Evolutionary conservation across 2,888 invertebrate genomes (phyloP), one percentile per base, ranked within the genome.

Genomic region (Gisinianus flammeolus): DNA sequence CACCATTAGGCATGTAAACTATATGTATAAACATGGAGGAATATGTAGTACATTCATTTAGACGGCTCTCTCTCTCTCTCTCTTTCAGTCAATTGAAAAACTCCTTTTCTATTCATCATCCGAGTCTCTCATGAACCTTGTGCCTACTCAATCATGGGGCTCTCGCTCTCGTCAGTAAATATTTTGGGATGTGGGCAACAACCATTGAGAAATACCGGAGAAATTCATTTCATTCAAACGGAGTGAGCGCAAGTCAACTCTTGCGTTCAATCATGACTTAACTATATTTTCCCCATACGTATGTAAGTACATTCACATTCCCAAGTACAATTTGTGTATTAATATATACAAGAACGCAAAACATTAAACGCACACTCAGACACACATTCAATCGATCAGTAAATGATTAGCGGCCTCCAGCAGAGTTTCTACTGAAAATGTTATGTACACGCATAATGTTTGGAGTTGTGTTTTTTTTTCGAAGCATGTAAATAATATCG

Each of bases 91-190:
- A 62, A 62, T 62, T 62, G 62, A 24, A n/a, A n/a, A 54, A 19
- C 62, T 62, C n/a, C 67, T 69, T 35, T 52, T 66, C 66, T 66
- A 66, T 66, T 66, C 66, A 66, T 30, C 66, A 66, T 66, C 31
- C 66, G 16, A 30, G 66, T 30, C 66, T 66, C 28, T n/a, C n/a
- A n/a, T n/a, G 66, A 66, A 66, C 66, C 66, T 66, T 31, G 31
- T n/a, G 12, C n/a, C n/a, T 66, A 66, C 28, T 66, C 33, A 66
- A 66, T 66, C 31, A 66, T 30, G 19, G 19, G 31, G 62, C 22
- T n/a, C 22, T 12, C 58, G 5, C 5, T 6, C 8, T 12, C 8
- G 8, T 12, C 6, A 6, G 5, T 64, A 22, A 19, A 22, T 64
- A 28, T 64, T 64, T 28, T 64, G 64, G 28, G 26, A 6, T 19